A percentile compares a stretch with the other conserved stretches of the same genome.
Evolutionary conservation across 2,113 vertebrate species (phyloP).

Genomic region (Sphaerodactylus townsendi): DNA sequence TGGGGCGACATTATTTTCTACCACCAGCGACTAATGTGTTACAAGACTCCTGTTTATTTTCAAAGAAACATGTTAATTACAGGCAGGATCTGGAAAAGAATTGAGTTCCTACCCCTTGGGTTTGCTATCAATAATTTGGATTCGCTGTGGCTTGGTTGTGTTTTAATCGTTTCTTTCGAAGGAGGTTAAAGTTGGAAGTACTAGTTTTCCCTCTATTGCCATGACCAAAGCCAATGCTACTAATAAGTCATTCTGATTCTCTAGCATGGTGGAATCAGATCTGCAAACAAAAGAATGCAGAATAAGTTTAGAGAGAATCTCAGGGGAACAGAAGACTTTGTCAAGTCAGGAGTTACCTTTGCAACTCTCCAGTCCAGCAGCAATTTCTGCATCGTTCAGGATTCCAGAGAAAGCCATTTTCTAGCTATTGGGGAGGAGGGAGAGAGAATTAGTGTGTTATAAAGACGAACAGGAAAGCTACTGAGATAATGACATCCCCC

Average conservation of each 20-base stretch:
- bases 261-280: background rate
- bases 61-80: background rate
- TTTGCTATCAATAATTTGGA: background rate
- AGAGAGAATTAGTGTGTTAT: conserved; percentile 18
- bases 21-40: no score
- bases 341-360: conserved; percentile 68
- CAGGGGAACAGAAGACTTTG: background rate
- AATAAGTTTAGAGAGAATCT: background rate
- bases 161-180: background rate
- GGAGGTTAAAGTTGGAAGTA: background rate
- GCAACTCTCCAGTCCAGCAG: conserved; percentile 80
- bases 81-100: background rate
- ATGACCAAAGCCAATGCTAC: background rate
- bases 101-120: background rate
- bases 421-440: conserved; percentile 55
- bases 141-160: no score
- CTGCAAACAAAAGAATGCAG: background rate
- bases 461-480: background rate
- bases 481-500: background rate
- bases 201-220: background rate
- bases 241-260: background rate
- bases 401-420: conserved; percentile 77
- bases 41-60: background rate
- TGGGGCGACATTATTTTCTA: no score
- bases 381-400: conserved; percentile 78